Evolutionary conservation across 2,888 invertebrate species (phyloP), one percentile per base, ranked within the genome.

Genomic region (Lottia gigantea): DNA sequence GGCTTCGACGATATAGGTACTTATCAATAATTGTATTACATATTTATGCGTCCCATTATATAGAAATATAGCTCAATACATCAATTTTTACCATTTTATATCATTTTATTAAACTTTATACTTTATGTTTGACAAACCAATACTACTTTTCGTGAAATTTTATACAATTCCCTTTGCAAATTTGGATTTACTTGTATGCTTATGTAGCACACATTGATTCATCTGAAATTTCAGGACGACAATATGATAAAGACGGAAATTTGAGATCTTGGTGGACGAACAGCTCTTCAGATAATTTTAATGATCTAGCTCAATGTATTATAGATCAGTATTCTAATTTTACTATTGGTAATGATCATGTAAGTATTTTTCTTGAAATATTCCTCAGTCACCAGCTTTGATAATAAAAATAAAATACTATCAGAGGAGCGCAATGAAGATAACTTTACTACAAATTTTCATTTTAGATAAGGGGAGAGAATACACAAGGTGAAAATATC

Each of bases 251-350:
- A 89, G 92, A 94, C 81, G 99, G 99, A 0, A 98, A 98, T 88
- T 90, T 99, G 74, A 94, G 97, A 86, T 95, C 95, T 77, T 99
- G 99, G 98, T 99, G 98, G 98, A 96, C 97, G 85, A 94, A 96
- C 83, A 92, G 92, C 15, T 98, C 98, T 0, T 95, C 97, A 71
- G 92, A 92, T 0, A 92, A 92, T 65, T 99, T 99, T 89, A 95
- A 95, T 82, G 91, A 93, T 65, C 92, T 95, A 70, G 94, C 97
- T 0, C 92, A 95, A 82, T 99, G 99, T 86, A 93, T 96, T 77
- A 92, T 94, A 8, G 92, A 95, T 66, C 98, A 99, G 88, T 99
- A 99, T 88, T 92, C 93, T 66, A 90, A 91, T 88, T 96, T 95
- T 88, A 93, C 92, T 76, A 92, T 97, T 55, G 55, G 55, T 23